Evolutionary conservation across 2,888 invertebrate species (phyloP).

Genomic region (Biston betularia): DNA sequence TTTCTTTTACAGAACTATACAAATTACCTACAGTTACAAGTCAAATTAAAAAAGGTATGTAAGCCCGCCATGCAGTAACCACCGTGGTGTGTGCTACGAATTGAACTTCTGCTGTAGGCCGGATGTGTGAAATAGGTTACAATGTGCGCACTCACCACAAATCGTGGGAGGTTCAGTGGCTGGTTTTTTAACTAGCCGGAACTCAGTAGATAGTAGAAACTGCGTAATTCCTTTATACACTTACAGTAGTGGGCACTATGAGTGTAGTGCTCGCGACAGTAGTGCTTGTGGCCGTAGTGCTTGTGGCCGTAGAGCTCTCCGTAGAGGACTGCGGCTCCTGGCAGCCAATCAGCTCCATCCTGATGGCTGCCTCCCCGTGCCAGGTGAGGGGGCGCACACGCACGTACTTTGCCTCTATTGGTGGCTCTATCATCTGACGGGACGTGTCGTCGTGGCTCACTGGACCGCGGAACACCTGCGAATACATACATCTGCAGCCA

Average conservation of each 20-base stretch:
- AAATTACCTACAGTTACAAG: no score
- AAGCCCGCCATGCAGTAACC: no score
- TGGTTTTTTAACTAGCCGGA: no score
- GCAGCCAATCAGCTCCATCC: constrained; percentile 92
- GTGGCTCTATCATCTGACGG: constrained; percentile 88
- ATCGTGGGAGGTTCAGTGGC: no score
- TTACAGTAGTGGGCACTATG: constrained; percentile 10
- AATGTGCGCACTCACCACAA: no score
- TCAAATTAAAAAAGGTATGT: no score
- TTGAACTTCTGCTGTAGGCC: no score
- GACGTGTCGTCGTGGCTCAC: constrained; percentile 85
- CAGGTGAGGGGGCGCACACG: constrained; percentile 91
- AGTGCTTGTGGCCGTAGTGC: constrained; percentile 21
- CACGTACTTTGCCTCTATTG: constrained; percentile 91
- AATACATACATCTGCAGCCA: background rate
- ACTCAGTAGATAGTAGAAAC: no score
- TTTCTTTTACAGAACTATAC: no score
- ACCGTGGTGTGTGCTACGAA: no score
- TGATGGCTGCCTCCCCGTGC: constrained; percentile 88
- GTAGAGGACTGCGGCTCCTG: constrained; percentile 36
- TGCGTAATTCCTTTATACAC: background rate
- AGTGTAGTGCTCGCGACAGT: background rate
- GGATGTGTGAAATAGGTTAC: no score
- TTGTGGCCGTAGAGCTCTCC: constrained; percentile 24
- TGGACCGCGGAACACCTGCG: constrained; percentile 91